A percentile compares a stretch with the other conserved stretches of the same genome.
These are phyloP conservation scores for Poliocrania exsul DNA, from an alignment of 2,797 vertebrate species.

Conservation along the genomic window DNA sequence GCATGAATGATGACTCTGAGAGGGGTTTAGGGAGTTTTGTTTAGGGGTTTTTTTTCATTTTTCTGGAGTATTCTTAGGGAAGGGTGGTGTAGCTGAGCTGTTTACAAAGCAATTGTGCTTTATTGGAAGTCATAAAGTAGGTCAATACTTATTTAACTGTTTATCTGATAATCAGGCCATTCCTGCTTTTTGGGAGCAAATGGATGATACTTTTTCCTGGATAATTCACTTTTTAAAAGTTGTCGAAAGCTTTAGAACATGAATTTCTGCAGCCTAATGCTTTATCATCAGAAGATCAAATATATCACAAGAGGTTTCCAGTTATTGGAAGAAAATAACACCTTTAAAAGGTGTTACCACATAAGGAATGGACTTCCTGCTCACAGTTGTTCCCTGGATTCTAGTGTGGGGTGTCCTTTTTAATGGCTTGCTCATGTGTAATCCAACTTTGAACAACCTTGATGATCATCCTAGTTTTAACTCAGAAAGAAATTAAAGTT, in stretches of 20 bases:
- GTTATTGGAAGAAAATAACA: not conserved
- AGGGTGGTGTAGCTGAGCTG: not conserved
- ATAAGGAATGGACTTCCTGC: not conserved
- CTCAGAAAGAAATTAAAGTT: not conserved
- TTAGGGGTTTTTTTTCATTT: not conserved
- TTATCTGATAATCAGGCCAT: not conserved
- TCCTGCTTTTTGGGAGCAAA: not conserved
- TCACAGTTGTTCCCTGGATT: not conserved
- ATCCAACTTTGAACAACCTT: not conserved
- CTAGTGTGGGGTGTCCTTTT: not conserved
- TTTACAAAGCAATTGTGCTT: slow-evolving; percentile 21
- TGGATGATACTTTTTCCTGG: not conserved
- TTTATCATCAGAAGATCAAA: not conserved
- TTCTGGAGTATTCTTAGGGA: not conserved
- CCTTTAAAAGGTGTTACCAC: not conserved
- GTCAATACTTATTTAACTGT: not conserved
- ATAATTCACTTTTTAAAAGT: not conserved
- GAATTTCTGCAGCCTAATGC: not conserved
- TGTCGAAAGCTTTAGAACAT: not conserved
- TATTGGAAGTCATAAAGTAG: slow-evolving; percentile 30
- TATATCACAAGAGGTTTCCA: not conserved
- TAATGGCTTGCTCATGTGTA: not conserved
- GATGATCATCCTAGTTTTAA: not conserved
- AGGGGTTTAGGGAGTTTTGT: accelerated
- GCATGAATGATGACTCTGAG: not conserved